Conservation (phyloP, 2,888 invertebrate genomes). For the Troides helena region DNA sequence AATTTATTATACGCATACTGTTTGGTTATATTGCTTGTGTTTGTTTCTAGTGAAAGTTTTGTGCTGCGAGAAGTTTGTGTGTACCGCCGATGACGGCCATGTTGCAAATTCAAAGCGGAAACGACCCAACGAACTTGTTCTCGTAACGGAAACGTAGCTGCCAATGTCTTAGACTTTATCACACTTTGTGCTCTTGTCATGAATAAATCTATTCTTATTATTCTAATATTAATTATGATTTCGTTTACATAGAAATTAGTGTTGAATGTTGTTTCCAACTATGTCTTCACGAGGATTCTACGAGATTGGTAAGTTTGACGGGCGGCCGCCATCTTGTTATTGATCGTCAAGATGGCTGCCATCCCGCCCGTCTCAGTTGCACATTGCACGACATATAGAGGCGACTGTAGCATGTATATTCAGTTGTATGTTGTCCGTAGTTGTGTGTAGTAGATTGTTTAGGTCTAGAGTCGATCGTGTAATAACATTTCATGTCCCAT, state of each 20-base stretch:
- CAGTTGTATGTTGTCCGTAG: slow-evolving; percentile 10
- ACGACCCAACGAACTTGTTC: slow-evolving; percentile 11
- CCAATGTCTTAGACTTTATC: slow-evolving; percentile 31
- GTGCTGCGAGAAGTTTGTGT: slow-evolving; percentile 12
- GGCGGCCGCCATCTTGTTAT: slow-evolving; percentile 35
- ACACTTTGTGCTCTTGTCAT: slow-evolving; percentile 31
- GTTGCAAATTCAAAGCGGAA: slow-evolving; percentile 8
- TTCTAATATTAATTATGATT: slow-evolving; percentile 2
- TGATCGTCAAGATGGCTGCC: slow-evolving; percentile 32
- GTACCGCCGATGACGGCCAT: not conserved
- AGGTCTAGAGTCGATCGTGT: slow-evolving; percentile 2
- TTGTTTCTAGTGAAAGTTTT: slow-evolving; percentile 32
- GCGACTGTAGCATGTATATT: slow-evolving; percentile 20
- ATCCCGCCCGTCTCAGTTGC: slow-evolving; percentile 15
- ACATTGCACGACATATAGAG: slow-evolving; percentile 30
- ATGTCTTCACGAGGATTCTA: slow-evolving; percentile 73
- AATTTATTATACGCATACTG: too few relatives aligned
- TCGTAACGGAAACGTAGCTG: slow-evolving; percentile 23
- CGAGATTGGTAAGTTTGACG: slow-evolving; percentile 69
- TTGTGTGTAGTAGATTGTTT: slow-evolving; percentile 15
- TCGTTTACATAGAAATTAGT: slow-evolving; percentile 27
- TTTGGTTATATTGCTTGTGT: slow-evolving; percentile 1
- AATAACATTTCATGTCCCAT: slow-evolving; percentile 10
- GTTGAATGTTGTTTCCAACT: slow-evolving; percentile 43
- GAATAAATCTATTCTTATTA: slow-evolving; percentile 9